Conservation (phyloP, 2,797 vertebrate genomes). For the Clangula hyemalis region DNA sequence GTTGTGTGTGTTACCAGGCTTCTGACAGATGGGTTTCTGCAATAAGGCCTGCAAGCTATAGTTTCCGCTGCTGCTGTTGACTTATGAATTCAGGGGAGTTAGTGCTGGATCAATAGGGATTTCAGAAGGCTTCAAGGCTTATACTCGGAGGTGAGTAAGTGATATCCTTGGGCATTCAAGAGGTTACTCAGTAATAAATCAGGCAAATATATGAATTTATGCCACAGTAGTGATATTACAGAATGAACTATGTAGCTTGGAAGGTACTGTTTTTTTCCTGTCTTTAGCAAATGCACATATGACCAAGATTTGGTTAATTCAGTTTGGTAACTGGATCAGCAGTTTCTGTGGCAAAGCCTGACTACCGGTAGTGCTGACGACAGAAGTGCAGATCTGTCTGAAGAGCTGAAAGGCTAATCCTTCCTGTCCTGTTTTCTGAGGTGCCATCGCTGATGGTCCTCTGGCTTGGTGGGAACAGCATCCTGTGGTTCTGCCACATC, state of each 20-base stretch:
- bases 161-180: conserved; percentile 1
- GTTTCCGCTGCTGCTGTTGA: conserved; percentile 19
- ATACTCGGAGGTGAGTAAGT: background rate
- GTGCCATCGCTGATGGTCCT: accelerated
- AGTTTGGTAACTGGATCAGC: background rate
- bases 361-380: background rate
- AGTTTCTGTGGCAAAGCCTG: background rate
- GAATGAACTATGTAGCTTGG: background rate
- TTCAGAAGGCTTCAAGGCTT: conserved; percentile 14
- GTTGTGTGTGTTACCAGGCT: background rate
- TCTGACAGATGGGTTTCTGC: conserved; percentile 19
- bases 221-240: background rate
- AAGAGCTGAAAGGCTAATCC: background rate
- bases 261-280: background rate
- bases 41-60: background rate
- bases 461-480: background rate
- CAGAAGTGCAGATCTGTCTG: background rate
- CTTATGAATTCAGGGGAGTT: conserved; percentile 28
- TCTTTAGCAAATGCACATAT: background rate
- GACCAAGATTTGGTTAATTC: background rate
- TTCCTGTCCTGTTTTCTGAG: accelerated
- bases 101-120: background rate
- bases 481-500: background rate
- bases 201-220: background rate
- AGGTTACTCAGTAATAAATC: background rate